Conservation (phyloP, 2,113 vertebrate species). For the Cranoglanis bouderius region DNA sequence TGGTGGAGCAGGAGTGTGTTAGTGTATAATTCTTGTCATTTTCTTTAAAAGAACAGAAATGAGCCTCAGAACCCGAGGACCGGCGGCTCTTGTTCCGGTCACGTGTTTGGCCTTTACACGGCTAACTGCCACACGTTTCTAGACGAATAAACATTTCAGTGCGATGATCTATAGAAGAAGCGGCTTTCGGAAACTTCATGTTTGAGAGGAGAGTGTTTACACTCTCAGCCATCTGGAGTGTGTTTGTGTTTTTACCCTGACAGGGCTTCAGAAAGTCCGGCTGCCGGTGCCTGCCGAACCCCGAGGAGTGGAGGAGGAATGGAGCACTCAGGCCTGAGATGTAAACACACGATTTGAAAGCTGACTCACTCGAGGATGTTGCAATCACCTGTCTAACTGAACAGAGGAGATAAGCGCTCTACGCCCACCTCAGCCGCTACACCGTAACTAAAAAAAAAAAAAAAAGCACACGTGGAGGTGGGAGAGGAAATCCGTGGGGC, state of each 20-base stretch:
- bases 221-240: neutral
- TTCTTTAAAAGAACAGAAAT: neutral
- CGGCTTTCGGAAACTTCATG: neutral
- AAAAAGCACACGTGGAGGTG: neutral
- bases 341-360: neutral
- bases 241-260: neutral
- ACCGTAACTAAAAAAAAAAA: neutral
- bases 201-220: neutral
- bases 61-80: neutral
- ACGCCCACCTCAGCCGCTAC: neutral
- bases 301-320: neutral
- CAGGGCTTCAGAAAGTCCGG: neutral
- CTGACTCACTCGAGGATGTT: slow-evolving; percentile 7
- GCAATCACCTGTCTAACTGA: neutral
- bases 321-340: neutral
- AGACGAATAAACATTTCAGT: neutral
- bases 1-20: neutral
- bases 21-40: neutral
- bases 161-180: neutral
- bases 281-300: neutral
- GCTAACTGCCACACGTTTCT: neutral
- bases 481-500: neutral
- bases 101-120: neutral
- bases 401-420: neutral
- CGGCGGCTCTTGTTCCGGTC: neutral